A percentile compares a stretch with the other conserved stretches of the same genome.
Conservation (phyloP, 2,113 vertebrate species). For the Bambusicola thoracicus region DNA sequence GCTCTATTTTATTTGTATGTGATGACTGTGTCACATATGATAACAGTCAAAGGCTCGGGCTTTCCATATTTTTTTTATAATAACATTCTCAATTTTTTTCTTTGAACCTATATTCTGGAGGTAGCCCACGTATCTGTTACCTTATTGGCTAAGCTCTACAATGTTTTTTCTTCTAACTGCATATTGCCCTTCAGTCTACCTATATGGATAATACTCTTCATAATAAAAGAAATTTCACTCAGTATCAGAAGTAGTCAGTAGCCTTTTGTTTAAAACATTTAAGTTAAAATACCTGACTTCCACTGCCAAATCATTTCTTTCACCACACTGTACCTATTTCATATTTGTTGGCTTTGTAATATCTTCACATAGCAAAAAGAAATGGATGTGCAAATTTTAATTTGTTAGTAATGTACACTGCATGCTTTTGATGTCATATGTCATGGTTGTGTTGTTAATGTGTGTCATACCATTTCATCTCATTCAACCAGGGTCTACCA, state of each 20-base stretch:
- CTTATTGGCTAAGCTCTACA: not conserved
- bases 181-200: not conserved
- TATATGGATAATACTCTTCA: not conserved
- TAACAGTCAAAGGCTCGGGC: not conserved
- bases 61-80: not conserved
- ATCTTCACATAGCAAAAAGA: not conserved
- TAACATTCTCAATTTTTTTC: constrained; percentile 7
- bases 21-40: not conserved
- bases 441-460: constrained; percentile 61
- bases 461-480: constrained; percentile 73
- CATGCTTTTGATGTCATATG: constrained; percentile 49
- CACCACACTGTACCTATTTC: not conserved
- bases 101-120: not conserved
- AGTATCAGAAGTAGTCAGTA: not conserved
- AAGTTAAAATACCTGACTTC: not conserved
- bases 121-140: not conserved
- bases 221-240: not conserved
- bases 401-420: constrained; percentile 26
- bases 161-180: not conserved
- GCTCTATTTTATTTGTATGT: not conserved
- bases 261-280: not conserved
- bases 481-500: constrained; percentile 73
- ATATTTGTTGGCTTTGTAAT: not conserved
- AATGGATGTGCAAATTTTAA: not conserved
- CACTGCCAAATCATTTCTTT: not conserved